Evolutionary conservation across 2,797 vertebrate species (phyloP), one percentile per base, ranked within the genome.

Genomic region (Dermochelys coriacea): DNA sequence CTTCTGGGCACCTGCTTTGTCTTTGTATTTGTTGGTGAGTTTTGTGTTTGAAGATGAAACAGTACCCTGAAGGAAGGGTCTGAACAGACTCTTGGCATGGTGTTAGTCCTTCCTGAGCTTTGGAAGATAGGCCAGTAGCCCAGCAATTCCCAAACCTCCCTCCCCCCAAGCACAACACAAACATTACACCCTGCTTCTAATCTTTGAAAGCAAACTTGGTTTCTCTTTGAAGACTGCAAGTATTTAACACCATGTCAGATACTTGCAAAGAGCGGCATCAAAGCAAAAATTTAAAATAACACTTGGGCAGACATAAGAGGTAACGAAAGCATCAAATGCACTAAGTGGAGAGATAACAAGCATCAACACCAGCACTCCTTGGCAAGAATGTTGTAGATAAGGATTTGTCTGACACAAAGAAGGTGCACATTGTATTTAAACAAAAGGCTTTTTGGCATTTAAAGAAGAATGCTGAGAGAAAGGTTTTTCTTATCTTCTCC

Each of bases 401-500:
- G n/a, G 0, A 3, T 80, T 94, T 84, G 68, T 93, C 80, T 64
- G 64, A 82, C 49, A 81, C n/a, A 47, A 64, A 41, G 49, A 41
- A 71, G 59, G 9, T 52, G 50, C 57, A 80, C 0, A 0, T 74
- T 83, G 57, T 64, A 52, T 85, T 95, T 93, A 93, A 94, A 88
- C 57, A 95, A 93, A 93, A 93, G 49, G 74, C 45, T 9, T 94
- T 94, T 84, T 57, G 75, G 80, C 41, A 31, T 95, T 96, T 94
- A 85, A 96, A 93, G 81, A 92, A 94, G 87, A 90, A 94, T 61
- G 55, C 23, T 75, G 8, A n/a, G 85, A 81, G 80, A 94, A 88
- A 59, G 77, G 64, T 55, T 88, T 50, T 84, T 88, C 88, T 97
- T 96, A 94, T 95, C 94, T 92, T 94, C 59, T 84, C 16, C 37